Evolutionary conservation across 1,140 invertebrate species (phyloP), one percentile per base, ranked within the genome.

Genomic region (Melitaea cinxia): DNA sequence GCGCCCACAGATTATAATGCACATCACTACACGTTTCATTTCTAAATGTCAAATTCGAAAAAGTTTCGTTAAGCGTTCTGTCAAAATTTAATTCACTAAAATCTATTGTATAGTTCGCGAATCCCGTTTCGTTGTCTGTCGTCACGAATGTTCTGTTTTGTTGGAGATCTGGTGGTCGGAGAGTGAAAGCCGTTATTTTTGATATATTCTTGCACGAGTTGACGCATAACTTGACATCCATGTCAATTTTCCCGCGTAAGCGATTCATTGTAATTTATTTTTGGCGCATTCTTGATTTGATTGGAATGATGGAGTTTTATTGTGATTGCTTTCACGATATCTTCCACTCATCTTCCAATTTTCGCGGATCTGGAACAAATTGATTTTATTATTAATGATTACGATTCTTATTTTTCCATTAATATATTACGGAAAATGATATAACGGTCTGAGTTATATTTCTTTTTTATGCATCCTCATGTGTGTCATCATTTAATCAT

Each of bases 1-100:
- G 90, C 26, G 95, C 95, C 96, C 96, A 98, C 86, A 96, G 96
- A 83, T 95, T 95, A 74, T 94, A 94, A 50, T 77, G 67, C 71
- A 75, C 79, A 66, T 80, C 81, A 80, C 76, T 78, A 72, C 79
- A 80, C 49, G 82, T 84, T 70, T 71, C 78, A 65, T 83, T 82
- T 62, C 64, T 70, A 35, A 74, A 76, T 17, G 76, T 80, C 70
- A 75, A 75, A 65, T 83, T 85, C 12, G 57, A 72, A 45, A 76
- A 69, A 9, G 64, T 72, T 49, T 50, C 77, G 24, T 78, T 77
- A 12, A 76, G 33, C 15, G 75, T 77, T 39, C 72, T 62, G 28
- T 72, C 70, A 58, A 75, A 59, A 33, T 54, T 77, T 42, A 70
- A 68, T 53, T 79, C 75, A 72, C 62, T 75, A 39, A 81, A 74